phyloP scores from a whole-genome alignment of 1,140 invertebrate genomes.

The Lepidostoma basale region DNA sequence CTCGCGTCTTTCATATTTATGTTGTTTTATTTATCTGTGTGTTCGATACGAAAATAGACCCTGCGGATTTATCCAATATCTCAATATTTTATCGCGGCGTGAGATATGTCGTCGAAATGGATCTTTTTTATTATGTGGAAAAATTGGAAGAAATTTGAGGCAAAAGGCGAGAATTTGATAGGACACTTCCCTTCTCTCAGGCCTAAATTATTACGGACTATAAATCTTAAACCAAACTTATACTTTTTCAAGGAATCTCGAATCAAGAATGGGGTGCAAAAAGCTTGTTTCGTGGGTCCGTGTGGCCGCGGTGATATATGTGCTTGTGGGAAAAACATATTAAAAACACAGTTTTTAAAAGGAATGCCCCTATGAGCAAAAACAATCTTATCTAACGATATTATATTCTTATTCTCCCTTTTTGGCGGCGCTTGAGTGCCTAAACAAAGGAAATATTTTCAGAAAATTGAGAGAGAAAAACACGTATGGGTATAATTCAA shows the following conservation, averaged over 20 bases:
- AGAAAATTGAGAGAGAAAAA: too few species aligned
- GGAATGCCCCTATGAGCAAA: too few species aligned
- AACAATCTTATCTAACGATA: too few species aligned
- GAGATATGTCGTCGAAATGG: not conserved
- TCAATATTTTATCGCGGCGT: not conserved
- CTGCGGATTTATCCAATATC: not conserved
- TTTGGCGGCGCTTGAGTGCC: too few species aligned
- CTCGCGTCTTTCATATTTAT: too few species aligned
- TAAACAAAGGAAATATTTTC: too few species aligned
- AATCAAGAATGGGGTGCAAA: not conserved
- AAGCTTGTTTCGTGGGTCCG: not conserved
- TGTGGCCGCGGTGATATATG: not conserved
- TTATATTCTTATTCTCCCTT: too few species aligned
- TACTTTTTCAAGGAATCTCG: conserved; percentile 1
- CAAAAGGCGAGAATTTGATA: conserved; percentile 24
- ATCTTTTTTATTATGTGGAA: conserved; percentile 8
- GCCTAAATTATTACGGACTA: conserved; percentile 21
- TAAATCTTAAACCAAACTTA: conserved; percentile 16
- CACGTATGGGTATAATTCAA: too few species aligned
- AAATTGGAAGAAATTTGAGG: conserved; percentile 16
- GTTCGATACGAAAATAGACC: not conserved
- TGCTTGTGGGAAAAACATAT: too few species aligned
- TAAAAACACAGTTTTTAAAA: too few species aligned
- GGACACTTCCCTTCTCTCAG: conserved; percentile 10
- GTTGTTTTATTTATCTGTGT: too few species aligned